Evolutionary conservation across 2,113 vertebrate species (phyloP), one percentile per base, ranked within the genome.

Genomic region (Micronycteris hirsuta): DNA sequence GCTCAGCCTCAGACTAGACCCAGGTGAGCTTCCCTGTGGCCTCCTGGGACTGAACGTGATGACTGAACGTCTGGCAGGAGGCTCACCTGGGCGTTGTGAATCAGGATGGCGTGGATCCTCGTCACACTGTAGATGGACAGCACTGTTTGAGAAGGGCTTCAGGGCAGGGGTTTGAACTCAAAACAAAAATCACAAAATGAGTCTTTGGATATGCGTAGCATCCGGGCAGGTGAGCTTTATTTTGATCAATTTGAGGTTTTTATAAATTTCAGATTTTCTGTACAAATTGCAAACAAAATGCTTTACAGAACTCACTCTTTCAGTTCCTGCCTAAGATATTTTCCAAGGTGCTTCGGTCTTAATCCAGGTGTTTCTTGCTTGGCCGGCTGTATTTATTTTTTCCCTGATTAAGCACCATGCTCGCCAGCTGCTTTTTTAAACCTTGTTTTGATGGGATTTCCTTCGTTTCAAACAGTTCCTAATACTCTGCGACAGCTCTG

Each of bases 381-480:
- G 49, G 38, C 81, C 68, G 87, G 67, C n/a, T 61, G 95, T 76
- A 54, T 43, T 67, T 78, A 80, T 80, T 85, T 96, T 63, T 45
- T 24, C 56, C 88, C 43, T 90, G n/a, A 77, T 92, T 88, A 61
- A 93, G 82, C 52, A 54, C 83, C 49, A 28, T 52, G 52, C 17
- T 56, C 81, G 90, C 36, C 67, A 28, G 88, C 93, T 93, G 91
- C 41, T n/a, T 86, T 85, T 68, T 56, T 22, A 86, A 43, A 74
- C 89, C 74, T 96, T 24, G 58, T 93, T 83, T 96, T 16, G 15
- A 54, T 67, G 92, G 38, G 65, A 41, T 95, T 97, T 89, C 63
- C 63, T 96, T 87, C 96, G 38, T 74, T 78, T 87, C 61, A 17
- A 92, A 94, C 24, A 56, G 91, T 92, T 96, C 86, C 65, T 36